Evolutionary conservation across 2,797 vertebrate species (phyloP), one percentile per base, ranked within the genome.

Genomic region (Falco novaeseelandiae): DNA sequence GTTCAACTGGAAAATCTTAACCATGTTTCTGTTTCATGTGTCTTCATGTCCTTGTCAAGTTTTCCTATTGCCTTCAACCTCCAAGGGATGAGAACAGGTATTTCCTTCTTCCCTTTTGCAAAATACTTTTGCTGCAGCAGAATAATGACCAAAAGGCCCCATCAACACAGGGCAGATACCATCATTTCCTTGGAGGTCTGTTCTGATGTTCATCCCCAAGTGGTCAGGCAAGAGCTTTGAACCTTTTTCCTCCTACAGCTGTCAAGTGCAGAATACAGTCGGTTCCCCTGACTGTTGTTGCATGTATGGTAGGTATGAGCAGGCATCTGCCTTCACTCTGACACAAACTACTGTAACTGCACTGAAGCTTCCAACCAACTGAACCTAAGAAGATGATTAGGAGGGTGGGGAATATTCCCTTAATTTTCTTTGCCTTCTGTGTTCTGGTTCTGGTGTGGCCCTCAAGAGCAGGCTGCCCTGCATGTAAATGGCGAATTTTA

Each of bases 1-100:
- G 29, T 67, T 93, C 63, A 86, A 9, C 18, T 70, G 90, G 79
- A 94, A 95, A 93, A 86, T 91, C 54, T 86, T 91, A 85, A 65
- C 25, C 10, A 5, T 52, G 13, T 14, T 77, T 89, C 34, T 91
- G 11, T 87, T 87, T 80, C 38, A 63, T 0, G 23, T 49, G 0
- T 82, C 76, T 87, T 81, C 46, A 30, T 19, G 14, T 36, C 42
- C 61, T 71, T 90, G 34, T 69, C 72, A 80, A 93, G 44, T 89
- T 95, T 89, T 90, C 36, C 82, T 23, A 46, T 65, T 85, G 63
- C 19, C 34, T 83, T 83, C 38, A 62, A 3, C 7, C 26, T 69
- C 57, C 58, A 44, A 77, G 32, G 36, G n/a, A 46, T 49, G 8
- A 81, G 29, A 61, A 52, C 19, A 77, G 22, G 36, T 42, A 51